Base-by-base conservation (phyloP, 2,113 vertebrate species). In the Apistogramma diplotaenia region DNA sequence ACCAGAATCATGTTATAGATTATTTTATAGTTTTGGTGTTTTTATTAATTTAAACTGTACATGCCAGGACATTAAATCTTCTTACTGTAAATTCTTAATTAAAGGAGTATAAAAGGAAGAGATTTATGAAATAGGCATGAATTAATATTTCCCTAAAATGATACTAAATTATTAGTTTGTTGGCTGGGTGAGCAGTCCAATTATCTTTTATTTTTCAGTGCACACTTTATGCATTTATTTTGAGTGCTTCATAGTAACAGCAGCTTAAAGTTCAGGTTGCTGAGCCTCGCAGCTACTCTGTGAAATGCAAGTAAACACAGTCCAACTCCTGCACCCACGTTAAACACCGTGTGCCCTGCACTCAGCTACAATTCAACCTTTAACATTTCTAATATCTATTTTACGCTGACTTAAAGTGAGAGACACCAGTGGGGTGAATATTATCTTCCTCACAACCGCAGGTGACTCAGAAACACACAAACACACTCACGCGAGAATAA, bases 391-490 rank as follows among this genome's bases (percentile, higher is more conserved):
- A 79, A 85, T 86, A 79, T 85, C 65, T 75, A 87, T 7, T 77
- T 81, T 58, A 49, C 3, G 82, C 72, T 88, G 89, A 89, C 74
- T 90, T 89, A 87, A 76, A 90, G 76, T 29, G 86, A 89, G 84
- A 87, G 53, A 61, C 29, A 72, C 4, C 55, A 70, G 25, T 55
- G 71, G 65, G 79, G 73, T 79, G 82, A 92, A 91, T 88, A 82
- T 85, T 62, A 86, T 87, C 88, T 70, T 40, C 58, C 29, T 80
- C 58, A 85, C 84, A 19, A 91, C 90, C 90, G 82, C 92, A 92
- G 57, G 76, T 93, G 92, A 93, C 77, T 93, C 90, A 93, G 79
- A 93, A 84, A 85, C 85, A 71, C 84, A 84, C 71, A 87, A 61
- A 89, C 75, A 86, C 78, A 81, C 78, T 78, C 73, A 81, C 78